Conservation (phyloP, 2,888 invertebrate genomes). For the Electrophaes corylata region DNA sequence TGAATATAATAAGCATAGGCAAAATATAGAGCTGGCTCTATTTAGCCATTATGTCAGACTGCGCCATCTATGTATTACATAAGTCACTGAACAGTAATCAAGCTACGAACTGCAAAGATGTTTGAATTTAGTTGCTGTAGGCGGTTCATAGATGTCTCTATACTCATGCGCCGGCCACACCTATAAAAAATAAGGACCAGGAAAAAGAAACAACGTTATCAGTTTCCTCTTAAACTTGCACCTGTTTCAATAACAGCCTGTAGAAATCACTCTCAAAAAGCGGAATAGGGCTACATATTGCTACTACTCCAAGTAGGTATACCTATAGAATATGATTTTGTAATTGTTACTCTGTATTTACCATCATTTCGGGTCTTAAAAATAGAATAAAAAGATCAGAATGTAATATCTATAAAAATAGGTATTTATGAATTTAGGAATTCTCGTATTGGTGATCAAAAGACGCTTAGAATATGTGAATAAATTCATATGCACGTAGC, state of each 20-base stretch:
- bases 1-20: no score
- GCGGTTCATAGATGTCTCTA: conserved; percentile 46
- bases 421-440: no score
- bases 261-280: neutral
- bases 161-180: neutral
- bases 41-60: neutral
- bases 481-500: no score
- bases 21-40: neutral
- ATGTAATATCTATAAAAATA: no score
- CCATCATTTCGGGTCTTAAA: no score
- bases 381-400: no score
- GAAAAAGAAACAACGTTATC: neutral
- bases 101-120: neutral
- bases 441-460: no score
- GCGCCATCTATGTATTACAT: conserved; percentile 49
- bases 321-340: no score
- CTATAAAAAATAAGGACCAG: neutral
- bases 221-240: neutral
- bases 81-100: conserved; percentile 19
- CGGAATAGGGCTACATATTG: no score
- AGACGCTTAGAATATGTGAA: no score
- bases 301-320: no score
- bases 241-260: neutral
- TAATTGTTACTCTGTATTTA: no score
- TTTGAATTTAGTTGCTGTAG: conserved; percentile 5